Evolutionary conservation across 2,797 vertebrate species (phyloP).

Genomic region (Ctenosaura bakeri): DNA sequence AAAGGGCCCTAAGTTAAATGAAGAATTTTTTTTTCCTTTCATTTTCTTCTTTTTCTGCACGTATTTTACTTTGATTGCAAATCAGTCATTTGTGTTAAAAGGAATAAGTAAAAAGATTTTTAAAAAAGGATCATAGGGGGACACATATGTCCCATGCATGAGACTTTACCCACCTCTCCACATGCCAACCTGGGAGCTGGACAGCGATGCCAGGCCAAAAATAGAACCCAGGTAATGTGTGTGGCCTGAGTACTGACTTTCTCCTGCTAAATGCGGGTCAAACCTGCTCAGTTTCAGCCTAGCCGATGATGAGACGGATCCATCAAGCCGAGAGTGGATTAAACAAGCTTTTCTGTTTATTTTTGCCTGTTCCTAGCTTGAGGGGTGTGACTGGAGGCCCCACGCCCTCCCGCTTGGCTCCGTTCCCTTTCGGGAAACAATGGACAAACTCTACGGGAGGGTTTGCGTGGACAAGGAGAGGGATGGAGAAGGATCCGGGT

Average conservation of each 20-base stretch:
- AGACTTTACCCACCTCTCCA: too few species aligned
- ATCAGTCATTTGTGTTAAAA: too few species aligned
- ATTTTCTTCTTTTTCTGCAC: too few species aligned
- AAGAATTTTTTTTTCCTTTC: too few species aligned
- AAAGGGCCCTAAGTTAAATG: too few species aligned
- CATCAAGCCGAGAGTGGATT: not conserved
- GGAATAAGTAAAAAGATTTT: too few species aligned
- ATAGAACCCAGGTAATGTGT: not conserved
- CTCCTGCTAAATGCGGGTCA: conserved; percentile 32
- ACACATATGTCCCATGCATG: too few species aligned
- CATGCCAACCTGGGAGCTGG: too few species aligned
- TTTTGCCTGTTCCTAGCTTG: not conserved
- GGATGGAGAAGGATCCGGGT: not conserved
- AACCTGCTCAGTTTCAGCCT: conserved; percentile 24
- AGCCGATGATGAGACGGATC: not conserved
- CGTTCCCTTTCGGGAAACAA: not conserved
- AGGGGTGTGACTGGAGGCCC: rapidly evolving
- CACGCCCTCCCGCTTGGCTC: not conserved
- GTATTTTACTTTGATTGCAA: too few species aligned
- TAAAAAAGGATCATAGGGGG: too few species aligned
- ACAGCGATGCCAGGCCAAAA: not conserved
- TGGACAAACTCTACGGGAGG: not conserved
- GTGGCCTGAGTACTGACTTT: not conserved
- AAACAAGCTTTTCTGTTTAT: conserved; percentile 19
- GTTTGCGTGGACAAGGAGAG: not conserved